Evolutionary conservation across 2,888 invertebrate genomes (phyloP).

Genomic region (Xestia c-nigrum): DNA sequence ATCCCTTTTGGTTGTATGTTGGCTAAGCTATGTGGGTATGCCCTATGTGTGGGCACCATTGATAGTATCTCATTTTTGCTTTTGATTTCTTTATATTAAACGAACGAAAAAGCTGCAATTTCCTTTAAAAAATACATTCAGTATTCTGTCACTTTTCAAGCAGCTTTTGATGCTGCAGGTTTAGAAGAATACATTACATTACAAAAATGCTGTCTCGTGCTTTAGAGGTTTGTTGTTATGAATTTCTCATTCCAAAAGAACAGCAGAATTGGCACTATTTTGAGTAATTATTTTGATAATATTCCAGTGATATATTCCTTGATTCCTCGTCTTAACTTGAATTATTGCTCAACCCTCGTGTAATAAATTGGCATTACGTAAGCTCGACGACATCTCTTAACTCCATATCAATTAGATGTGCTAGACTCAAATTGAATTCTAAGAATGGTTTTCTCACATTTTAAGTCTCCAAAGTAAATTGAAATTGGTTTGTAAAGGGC

Average conservation of each 20-base stretch:
- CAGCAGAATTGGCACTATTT: not conserved
- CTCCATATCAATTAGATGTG: conserved; percentile 37
- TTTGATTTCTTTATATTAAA: not conserved
- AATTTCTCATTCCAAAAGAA: conserved; percentile 11
- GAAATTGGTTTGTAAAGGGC: conserved; percentile 56
- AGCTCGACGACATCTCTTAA: conserved; percentile 20
- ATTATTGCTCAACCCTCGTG: conserved; percentile 18
- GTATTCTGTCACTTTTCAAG: not conserved
- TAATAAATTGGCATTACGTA: conserved; percentile 40
- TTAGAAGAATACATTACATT: not conserved
- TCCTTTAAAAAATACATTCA: not conserved
- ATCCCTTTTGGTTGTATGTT: not conserved
- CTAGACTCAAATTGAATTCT: conserved; percentile 46
- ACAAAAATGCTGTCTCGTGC: not conserved
- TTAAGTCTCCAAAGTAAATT: conserved; percentile 44
- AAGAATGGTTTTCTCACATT: conserved; percentile 44
- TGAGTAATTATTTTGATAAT: conserved; percentile 36
- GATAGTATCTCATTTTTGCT: not conserved
- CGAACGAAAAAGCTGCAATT: not conserved
- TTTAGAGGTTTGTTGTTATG: not conserved
- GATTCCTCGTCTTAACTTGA: conserved; percentile 21
- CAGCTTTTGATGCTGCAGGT: not conserved
- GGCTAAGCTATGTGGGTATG: not conserved
- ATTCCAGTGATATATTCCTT: conserved; percentile 29
- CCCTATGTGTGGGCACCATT: not conserved